Evolutionary conservation across 2,888 invertebrate species (phyloP), one percentile per base, ranked within the genome.

Genomic region (Heliconius aoede): DNA sequence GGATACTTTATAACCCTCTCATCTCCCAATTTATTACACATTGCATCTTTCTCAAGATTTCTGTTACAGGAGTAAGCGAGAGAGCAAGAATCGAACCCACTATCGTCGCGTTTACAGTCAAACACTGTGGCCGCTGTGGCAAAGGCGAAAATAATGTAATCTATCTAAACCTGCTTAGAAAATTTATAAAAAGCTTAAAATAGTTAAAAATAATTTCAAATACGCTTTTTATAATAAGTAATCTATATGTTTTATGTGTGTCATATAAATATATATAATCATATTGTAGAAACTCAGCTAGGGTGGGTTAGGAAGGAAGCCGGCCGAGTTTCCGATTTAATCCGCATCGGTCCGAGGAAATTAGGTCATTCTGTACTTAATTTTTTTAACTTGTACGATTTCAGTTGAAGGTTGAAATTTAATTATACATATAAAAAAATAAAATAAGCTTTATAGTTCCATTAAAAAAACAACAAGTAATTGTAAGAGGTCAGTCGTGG

Each of bases 281-380:
- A 24, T 58, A 24, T 60, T 36, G 36, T 71, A 26, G 32, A 60
- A 73, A 51, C 51, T 40, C 28, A 64, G 28, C 24, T 18, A 30
- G 55, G 51, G 24, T 73, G 65, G 65, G 67, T 73, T 73, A 58
- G 68, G 46, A 68, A 73, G 73, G 74, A 77, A 77, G 76, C 76
- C 76, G 32, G 58, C 64, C 46, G 68, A 68, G 74, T 77, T 69
- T 74, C 76, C 76, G 76, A 51, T 73, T 77, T 74, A 77, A 74
- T 68, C 74, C 76, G 65, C 61, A 77, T 74, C 69, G 69, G 64
- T 65, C 21, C 28, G 77, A 60, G 67, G 60, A 74, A 77, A 77
- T 77, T 74, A 68, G 76, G 76, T 76, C 76, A 72, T 46, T 60
- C 65, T 40, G 76, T 73, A 62, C 74, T 69, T 77, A 77, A 79